Conservation (phyloP, 2,113 vertebrate genomes). For the Athene cunicularia region DNA sequence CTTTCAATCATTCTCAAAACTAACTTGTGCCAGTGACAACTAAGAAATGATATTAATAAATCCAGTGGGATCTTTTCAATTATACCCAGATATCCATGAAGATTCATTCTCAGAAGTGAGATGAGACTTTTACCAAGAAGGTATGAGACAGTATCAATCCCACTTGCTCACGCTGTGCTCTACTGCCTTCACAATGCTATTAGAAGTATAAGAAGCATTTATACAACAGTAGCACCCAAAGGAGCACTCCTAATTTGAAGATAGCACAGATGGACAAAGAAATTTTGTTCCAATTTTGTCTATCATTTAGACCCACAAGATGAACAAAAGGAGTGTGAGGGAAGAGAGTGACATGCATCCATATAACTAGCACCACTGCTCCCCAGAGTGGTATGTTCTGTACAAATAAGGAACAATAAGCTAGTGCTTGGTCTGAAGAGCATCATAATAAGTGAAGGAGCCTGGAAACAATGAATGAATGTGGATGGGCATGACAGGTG, state of each 20-base stretch:
- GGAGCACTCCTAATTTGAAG: background rate
- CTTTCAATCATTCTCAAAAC: background rate
- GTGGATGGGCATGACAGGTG: background rate
- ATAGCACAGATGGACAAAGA: background rate
- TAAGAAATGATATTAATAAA: background rate
- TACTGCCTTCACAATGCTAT: background rate
- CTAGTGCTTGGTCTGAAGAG: background rate
- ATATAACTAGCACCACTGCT: background rate
- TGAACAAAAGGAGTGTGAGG: background rate
- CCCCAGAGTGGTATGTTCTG: background rate
- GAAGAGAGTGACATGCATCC: background rate
- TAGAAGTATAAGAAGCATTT: background rate
- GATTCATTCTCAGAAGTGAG: background rate
- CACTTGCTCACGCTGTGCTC: background rate
- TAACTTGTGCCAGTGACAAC: background rate
- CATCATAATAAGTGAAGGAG: background rate
- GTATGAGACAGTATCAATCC: background rate
- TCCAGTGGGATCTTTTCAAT: background rate
- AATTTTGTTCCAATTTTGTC: background rate
- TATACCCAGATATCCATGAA: background rate
- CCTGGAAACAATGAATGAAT: background rate
- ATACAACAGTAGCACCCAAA: background rate
- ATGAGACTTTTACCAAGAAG: background rate
- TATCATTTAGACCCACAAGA: background rate
- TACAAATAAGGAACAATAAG: background rate